Percentiles rank a stretch among this genome's conserved stretches.
phyloP scores from a whole-genome alignment of 2,888 invertebrate species.

The Eumacrocentrus americanus region DNA sequence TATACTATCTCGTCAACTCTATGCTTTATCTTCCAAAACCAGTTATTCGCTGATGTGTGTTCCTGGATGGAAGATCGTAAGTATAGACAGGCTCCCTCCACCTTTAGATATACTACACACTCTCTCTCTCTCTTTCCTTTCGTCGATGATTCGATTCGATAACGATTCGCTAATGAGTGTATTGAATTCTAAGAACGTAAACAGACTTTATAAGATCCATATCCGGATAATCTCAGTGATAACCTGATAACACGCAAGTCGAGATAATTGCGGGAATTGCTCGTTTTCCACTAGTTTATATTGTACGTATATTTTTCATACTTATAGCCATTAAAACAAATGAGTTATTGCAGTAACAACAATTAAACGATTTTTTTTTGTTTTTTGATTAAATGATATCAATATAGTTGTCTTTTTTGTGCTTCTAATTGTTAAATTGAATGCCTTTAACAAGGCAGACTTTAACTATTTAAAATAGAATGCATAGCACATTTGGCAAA shows the following conservation, averaged over 20 bases:
- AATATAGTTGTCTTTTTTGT: no score
- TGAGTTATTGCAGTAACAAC: no score
- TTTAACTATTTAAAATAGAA: no score
- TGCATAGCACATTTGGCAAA: no score
- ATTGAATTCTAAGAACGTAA: constrained; percentile 20
- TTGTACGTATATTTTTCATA: constrained; percentile 14
- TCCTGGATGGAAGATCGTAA: constrained; percentile 32
- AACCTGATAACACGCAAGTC: neutral
- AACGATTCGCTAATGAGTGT: constrained; percentile 24
- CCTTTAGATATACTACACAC: neutral
- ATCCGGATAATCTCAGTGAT: constrained; percentile 15
- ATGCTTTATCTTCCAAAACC: constrained; percentile 35
- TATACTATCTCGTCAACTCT: neutral
- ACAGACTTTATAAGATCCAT: constrained; percentile 18
- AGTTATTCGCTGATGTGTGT: constrained; percentile 34
- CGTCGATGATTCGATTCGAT: constrained; percentile 20
- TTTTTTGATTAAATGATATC: no score
- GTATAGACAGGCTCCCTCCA: constrained; percentile 16
- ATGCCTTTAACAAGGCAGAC: no score
- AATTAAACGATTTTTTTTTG: no score
- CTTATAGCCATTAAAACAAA: neutral
- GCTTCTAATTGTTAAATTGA: no score
- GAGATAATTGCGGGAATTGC: constrained; percentile 10
- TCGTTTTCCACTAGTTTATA: neutral
- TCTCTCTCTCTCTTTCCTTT: neutral